Evolutionary conservation across 2,113 vertebrate genomes (phyloP).

Genomic region (Polypterus senegalus): DNA sequence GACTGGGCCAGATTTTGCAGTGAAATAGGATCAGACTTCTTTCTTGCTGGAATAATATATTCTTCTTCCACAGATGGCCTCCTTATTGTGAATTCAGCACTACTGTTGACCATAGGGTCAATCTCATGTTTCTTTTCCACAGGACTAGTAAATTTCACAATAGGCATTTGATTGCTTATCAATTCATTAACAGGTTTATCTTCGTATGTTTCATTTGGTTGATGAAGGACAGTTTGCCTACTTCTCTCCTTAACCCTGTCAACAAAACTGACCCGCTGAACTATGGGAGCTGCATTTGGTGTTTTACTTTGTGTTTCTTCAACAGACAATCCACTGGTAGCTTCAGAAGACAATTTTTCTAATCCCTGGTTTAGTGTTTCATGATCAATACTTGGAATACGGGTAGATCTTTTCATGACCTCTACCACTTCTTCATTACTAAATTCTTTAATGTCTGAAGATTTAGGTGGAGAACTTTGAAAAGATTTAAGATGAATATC

Average conservation of each 20-base stretch:
- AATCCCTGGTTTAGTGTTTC: conserved; percentile 24
- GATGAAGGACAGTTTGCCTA: no score
- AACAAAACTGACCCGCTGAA: neutral
- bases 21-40: no score
- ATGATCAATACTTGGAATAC: conserved; percentile 23
- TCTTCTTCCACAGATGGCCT: no score
- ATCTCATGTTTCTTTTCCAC: neutral
- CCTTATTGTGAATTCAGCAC: no score
- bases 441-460: conserved; percentile 25
- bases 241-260: no score
- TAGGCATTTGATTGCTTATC: no score
- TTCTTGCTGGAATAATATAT: no score
- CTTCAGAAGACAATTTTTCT: conserved; percentile 21
- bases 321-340: conserved; percentile 13
- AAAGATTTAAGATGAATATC: conserved; percentile 14
- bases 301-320: conserved; percentile 11
- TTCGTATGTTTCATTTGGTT: no score
- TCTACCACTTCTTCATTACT: conserved; percentile 8
- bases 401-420: conserved; percentile 7
- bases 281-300: neutral
- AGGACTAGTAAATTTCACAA: neutral
- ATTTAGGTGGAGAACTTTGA: neutral
- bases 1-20: no score
- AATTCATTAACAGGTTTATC: no score
- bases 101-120: neutral